Base-by-base conservation (phyloP, 2,113 vertebrate species). In the Scomber japonicus region DNA sequence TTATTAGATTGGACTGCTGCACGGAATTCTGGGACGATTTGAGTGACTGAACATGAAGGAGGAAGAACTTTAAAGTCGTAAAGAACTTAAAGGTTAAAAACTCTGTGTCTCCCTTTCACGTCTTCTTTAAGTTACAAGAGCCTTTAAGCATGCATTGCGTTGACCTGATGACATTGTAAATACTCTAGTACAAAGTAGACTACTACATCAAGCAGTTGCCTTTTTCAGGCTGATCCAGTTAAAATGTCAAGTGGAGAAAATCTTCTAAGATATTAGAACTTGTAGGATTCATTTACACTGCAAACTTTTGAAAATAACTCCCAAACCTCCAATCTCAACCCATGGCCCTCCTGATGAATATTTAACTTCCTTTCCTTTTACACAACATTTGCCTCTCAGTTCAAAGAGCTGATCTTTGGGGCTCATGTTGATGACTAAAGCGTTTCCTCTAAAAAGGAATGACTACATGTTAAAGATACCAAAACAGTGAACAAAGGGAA, bases 401-500 rank as follows among this genome's bases (percentile, higher is more conserved):
- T 86, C 81, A 86, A 84, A 81, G 81, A 86, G 88, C 67, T 75
- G 78, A 89, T 90, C 71, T 79, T 76, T 64, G 54, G 49, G 66
- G 10, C 60, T 66, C 31, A 85, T 46, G 65, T 11, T 78, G 63
- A 85, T 71, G 81, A 89, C 75, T 84, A 50, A 68, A 76, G 63
- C 24, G 24, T 27, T 27, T 3, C 24, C 24, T 27, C 24, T 27
- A 27, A 27, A 27, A 27, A 75, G 17, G 17, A 62, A 19, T 62
- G 6, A n/a, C 56, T 55, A 50, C 45, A 44, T 24, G 59, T 35
- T 74, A 57, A 80, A 59, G 51, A 49, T 11, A 16, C 30, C 64
- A 71, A 85, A 90, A 51, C 68, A 70, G 11, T 13, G n/a, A 76
- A 71, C 74, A 85, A 84, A 89, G 48, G 62, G 87, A 92, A 94